These are phyloP conservation scores for Caenorhabditis tropicalis DNA, from an alignment of 1,140 invertebrate species.

Conservation along the genomic window DNA sequence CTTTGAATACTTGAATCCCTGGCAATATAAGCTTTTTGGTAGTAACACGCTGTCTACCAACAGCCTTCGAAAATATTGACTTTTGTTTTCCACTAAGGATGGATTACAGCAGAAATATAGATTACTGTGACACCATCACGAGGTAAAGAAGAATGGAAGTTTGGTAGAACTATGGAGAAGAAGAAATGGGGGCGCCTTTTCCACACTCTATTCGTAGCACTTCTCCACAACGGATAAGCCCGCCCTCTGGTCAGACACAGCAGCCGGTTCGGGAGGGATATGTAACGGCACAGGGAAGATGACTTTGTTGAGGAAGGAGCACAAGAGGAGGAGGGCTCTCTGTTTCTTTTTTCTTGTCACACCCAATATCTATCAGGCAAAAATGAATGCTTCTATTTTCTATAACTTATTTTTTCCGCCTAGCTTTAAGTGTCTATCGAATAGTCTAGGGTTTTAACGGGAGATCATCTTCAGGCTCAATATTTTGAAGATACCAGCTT, in stretches of 20 bases:
- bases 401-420: neutral
- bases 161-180: constrained; percentile 17
- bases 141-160: neutral
- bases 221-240: constrained; percentile 41
- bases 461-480: neutral
- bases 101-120: neutral
- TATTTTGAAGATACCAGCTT: neutral
- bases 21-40: neutral
- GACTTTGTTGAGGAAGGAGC: neutral
- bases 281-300: constrained; percentile 21
- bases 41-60: neutral
- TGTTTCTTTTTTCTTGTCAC: constrained; percentile 39
- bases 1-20: constrained; percentile 15
- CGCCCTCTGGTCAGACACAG: constrained; percentile 23
- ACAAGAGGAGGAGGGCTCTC: neutral
- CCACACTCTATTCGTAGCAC: neutral
- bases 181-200: neutral
- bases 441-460: neutral
- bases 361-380: constrained; percentile 22
- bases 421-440: neutral
- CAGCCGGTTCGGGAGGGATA: neutral
- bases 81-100: neutral
- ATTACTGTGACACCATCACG: constrained; percentile 14
- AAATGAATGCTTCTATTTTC: constrained; percentile 25
- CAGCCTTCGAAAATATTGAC: too few relatives aligned